Base-by-base conservation (phyloP, 1,140 invertebrate genomes). In the Trachymyrmex cornetzi region DNA sequence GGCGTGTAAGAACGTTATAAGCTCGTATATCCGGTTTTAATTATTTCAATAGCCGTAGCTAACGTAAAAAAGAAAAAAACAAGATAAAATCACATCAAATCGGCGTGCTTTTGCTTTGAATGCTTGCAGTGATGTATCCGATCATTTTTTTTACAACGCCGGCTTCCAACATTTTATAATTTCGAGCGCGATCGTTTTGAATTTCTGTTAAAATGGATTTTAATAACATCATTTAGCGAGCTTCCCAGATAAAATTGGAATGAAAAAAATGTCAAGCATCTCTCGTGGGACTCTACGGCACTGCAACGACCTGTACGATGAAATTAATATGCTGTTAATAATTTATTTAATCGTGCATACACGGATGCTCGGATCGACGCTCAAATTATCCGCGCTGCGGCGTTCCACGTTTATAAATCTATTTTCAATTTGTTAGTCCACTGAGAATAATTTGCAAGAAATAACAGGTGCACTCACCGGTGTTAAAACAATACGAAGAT, bases 161-260 rank as follows among this genome's bases (percentile, higher is more conserved):
- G 2, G 22, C 24, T 30, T 34, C 55, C n/a, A 34, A 87, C 71
- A 64, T 87, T 55, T 64, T 38, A 19, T 55, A 53, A 77, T 66
- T 55, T 74, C 38, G 22, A 30, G 16, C 38, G 50, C 48, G 22
- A n/a, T 14, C 7, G 38, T 74, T 74, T 27, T 48, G 63, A 88
- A 77, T 64, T 38, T 64, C 19, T 30, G 24, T 57, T 48, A 57
- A 80, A 90, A 85, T 67, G 71, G 57, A 50, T 85, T 90, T 85
- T 88, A 90, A 90, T 88, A 38, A 85, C 63, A 81, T 85, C 87
- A 90, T 85, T 90, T 87, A 57, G 53, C 34, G 61, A 67, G 48
- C 34, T 86, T 59, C 63, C 74, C 38, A 44, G 24, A 50, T 48
- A 74, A 81, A 81, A 75, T 34, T 14, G 24, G n/a, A 75, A 30